These are phyloP conservation scores for Circaetus gallicus DNA, from an alignment of 2,113 vertebrate species.

Conservation along the genomic window DNA sequence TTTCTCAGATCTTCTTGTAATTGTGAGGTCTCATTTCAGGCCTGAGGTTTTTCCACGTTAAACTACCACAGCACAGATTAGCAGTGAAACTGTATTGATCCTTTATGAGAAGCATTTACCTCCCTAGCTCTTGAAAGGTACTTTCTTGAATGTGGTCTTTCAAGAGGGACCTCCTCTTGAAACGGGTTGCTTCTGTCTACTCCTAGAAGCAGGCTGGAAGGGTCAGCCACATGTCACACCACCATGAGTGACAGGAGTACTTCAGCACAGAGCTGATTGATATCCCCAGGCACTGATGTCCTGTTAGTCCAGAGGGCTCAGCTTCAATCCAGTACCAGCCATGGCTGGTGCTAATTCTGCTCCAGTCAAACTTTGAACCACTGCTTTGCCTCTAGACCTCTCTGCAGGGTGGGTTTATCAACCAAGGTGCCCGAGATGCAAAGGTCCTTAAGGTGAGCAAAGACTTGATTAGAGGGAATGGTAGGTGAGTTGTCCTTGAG, in stretches of 20 bases:
- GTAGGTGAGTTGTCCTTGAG: not conserved
- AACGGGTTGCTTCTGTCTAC: not conserved
- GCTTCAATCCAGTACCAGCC: not conserved
- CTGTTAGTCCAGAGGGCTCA: not conserved
- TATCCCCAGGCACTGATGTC: not conserved
- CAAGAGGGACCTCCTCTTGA: not conserved
- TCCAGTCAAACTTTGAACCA: not conserved
- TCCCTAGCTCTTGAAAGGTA: not conserved
- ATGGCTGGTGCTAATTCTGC: not conserved
- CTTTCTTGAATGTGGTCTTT: not conserved
- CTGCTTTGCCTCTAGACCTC: not conserved
- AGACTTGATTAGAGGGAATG: not conserved
- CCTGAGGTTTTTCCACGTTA: slow-evolving; percentile 18
- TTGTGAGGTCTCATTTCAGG: not conserved
- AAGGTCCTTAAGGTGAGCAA: not conserved
- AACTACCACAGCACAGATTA: not conserved
- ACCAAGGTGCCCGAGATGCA: not conserved
- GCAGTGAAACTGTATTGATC: not conserved
- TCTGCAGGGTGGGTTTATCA: not conserved
- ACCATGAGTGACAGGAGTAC: not conserved
- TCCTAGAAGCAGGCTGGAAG: not conserved
- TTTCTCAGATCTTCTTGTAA: not conserved
- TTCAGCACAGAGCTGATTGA: not conserved
- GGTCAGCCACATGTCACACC: not conserved
- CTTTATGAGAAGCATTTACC: not conserved